These are phyloP conservation scores for Stomatorhinus walkeri DNA, from an alignment of 2,797 vertebrate species.

Conservation along the genomic window DNA sequence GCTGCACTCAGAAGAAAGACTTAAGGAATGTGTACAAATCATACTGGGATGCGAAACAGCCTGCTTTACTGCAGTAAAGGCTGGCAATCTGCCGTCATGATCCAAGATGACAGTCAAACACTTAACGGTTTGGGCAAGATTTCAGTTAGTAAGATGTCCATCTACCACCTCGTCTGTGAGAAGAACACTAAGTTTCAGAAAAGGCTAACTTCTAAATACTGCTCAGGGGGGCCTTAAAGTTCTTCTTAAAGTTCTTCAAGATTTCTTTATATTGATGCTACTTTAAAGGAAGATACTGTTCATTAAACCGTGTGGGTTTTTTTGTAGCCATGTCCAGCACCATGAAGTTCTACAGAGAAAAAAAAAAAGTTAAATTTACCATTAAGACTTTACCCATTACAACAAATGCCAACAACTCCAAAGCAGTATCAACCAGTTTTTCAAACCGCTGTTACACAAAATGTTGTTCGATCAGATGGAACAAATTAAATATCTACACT, in stretches of 20 bases:
- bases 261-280: not conserved
- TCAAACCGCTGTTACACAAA: not conserved
- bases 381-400: not conserved
- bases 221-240: not conserved
- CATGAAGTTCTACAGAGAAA: not conserved
- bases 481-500: not conserved
- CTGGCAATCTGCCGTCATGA: not conserved
- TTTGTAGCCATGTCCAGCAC: not conserved
- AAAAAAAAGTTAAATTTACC: not conserved
- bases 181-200: not conserved
- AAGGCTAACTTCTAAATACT: constrained; percentile 3
- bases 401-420: not conserved
- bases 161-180: not conserved
- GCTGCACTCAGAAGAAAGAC: not conserved
- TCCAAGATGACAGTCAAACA: not conserved
- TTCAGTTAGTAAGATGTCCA: constrained; percentile 3
- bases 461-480: not conserved
- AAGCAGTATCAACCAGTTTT: not conserved
- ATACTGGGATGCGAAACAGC: not conserved
- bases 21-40: not conserved
- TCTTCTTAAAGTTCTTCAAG: not conserved
- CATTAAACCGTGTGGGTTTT: not conserved
- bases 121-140: not conserved
- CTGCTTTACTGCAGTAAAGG: not conserved
- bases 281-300: not conserved